These are phyloP conservation scores for Mirza zaza DNA, from an alignment of 2,113 vertebrate genomes.

Conservation along the genomic window DNA sequence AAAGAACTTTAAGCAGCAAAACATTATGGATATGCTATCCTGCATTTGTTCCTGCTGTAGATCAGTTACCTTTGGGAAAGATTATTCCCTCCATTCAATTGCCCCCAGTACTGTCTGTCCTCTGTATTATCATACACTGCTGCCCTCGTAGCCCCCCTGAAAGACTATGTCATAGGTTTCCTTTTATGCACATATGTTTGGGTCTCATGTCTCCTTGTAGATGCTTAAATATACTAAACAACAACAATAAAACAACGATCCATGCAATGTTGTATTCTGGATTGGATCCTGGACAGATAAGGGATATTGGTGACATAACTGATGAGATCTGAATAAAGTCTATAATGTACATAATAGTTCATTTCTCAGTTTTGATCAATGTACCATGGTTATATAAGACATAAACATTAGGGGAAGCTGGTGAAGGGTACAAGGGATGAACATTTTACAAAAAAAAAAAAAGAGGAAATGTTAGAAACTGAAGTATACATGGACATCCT, in stretches of 20 bases:
- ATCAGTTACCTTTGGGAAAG: not conserved
- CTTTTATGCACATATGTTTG: not conserved
- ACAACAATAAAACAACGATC: not conserved
- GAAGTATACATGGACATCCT: not conserved
- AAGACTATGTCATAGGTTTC: not conserved
- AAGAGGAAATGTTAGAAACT: not conserved
- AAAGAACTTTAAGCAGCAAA: not conserved
- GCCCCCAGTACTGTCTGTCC: not conserved
- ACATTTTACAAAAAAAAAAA: slow-evolving; percentile 12
- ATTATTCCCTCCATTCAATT: not conserved
- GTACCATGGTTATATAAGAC: not conserved
- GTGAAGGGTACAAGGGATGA: not conserved
- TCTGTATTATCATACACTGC: not conserved
- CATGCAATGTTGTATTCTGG: not conserved
- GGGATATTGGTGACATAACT: not conserved
- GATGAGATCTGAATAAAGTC: not conserved
- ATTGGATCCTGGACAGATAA: not conserved
- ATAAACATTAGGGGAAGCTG: not conserved
- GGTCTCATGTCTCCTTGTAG: not conserved
- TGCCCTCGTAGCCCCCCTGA: not conserved
- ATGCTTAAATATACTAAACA: not conserved
- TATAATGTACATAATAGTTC: not conserved
- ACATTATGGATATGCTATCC: not conserved
- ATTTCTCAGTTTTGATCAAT: slow-evolving; percentile 12
- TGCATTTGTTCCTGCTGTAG: not conserved